Evolutionary conservation across 2,797 vertebrate species (phyloP).

Genomic region (Argya squamiceps): DNA sequence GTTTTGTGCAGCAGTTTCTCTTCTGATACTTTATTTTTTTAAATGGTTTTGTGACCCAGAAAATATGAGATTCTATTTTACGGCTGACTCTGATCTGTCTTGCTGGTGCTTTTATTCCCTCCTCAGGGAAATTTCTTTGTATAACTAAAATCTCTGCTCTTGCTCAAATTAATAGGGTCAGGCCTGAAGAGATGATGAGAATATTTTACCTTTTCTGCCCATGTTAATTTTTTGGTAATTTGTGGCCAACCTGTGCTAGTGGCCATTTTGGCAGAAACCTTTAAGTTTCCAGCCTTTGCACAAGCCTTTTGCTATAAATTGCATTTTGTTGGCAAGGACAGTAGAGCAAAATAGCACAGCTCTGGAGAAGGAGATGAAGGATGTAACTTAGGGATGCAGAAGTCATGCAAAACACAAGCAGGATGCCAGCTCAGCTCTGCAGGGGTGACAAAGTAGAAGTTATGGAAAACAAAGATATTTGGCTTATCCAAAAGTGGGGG

Average conservation of each 20-base stretch:
- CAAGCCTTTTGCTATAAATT: not conserved
- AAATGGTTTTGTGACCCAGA: slow-evolving; percentile 54
- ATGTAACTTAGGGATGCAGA: not conserved
- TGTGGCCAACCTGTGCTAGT: not conserved
- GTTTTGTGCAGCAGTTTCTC: not conserved
- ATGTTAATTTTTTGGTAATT: not conserved
- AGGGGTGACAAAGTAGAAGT: not conserved
- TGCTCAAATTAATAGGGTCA: slow-evolving; percentile 14
- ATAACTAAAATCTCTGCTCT: not conserved
- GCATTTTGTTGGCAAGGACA: not conserved
- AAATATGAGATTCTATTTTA: slow-evolving; percentile 35
- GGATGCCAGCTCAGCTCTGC: not conserved
- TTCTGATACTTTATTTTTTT: not conserved
- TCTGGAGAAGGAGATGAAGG: not conserved
- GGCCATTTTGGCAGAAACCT: not conserved
- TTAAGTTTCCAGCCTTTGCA: not conserved
- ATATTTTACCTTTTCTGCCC: not conserved
- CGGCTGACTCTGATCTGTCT: not conserved
- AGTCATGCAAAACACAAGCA: not conserved
- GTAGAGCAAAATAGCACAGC: not conserved
- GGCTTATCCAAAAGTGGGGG: not conserved
- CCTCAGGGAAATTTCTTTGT: not conserved
- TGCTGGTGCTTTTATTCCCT: slow-evolving; percentile 11
- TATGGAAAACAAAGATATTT: not conserved
- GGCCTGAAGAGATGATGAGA: not conserved